These are phyloP conservation scores for Hylomyscus alleni DNA, from an alignment of 2,797 vertebrate species.

Conservation along the genomic window DNA sequence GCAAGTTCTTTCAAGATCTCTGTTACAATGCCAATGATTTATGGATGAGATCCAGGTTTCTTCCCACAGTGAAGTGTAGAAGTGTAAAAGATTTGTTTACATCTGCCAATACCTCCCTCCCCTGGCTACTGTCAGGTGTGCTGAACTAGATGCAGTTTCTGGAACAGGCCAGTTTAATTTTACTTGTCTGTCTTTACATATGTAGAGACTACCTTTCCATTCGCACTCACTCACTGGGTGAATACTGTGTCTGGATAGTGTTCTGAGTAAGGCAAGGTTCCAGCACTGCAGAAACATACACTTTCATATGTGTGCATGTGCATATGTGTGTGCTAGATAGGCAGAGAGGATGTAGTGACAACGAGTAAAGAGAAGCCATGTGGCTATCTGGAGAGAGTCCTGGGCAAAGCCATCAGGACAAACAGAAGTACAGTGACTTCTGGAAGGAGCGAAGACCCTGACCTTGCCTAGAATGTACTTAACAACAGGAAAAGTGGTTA, in stretches of 20 bases:
- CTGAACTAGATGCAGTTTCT: neutral
- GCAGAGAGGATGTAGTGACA: neutral
- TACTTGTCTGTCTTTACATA: neutral
- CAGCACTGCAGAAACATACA: neutral
- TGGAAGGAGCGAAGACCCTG: neutral
- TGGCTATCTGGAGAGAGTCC: neutral
- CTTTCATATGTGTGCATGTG: neutral
- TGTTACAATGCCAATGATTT: neutral
- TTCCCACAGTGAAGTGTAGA: neutral
- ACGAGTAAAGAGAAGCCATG: neutral
- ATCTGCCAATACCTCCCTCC: neutral
- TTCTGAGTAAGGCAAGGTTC: neutral
- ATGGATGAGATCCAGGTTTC: neutral
- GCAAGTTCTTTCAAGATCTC: conserved; percentile 29
- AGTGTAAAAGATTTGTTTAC: neutral
- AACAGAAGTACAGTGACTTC: neutral
- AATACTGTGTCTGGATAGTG: neutral
- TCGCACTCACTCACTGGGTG: neutral
- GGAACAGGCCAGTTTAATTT: neutral
- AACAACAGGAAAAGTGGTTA: neutral
- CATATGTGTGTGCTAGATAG: neutral
- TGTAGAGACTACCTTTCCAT: neutral
- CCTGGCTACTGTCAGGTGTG: neutral
- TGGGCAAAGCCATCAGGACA: neutral
- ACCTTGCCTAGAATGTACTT: neutral